Conservation (phyloP, 2,113 vertebrate genomes). For the Gymnogyps californianus region DNA sequence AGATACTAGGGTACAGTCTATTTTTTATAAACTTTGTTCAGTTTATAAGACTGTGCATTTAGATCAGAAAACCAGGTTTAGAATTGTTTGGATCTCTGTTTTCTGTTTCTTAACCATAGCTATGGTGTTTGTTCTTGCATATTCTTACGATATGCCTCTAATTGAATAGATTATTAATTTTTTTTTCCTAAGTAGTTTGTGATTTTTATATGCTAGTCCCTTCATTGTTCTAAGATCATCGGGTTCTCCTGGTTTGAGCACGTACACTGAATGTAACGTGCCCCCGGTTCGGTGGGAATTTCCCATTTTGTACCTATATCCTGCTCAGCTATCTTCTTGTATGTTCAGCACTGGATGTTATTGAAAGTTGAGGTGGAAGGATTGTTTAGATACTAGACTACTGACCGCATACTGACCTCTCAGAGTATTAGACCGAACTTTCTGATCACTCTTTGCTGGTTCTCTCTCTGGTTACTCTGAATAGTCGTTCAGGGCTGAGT, state of each 20-base stretch:
- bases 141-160: neutral
- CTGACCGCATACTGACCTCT: neutral
- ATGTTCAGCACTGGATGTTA: neutral
- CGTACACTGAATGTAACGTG: accelerated
- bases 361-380: neutral
- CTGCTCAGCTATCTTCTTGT: neutral
- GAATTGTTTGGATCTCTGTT: neutral
- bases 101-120: neutral
- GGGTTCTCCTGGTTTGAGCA: neutral
- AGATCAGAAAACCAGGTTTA: accelerated
- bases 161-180: neutral
- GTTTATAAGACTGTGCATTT: neutral
- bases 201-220: neutral
- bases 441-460: neutral
- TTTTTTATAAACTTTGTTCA: neutral
- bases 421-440: neutral
- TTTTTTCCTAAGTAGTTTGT: neutral
- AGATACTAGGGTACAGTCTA: neutral
- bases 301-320: neutral
- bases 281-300: accelerated
- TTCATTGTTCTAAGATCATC: neutral
- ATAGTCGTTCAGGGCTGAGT: neutral
- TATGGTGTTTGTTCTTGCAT: neutral
- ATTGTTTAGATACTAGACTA: neutral
- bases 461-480: neutral